Evolutionary conservation across 2,888 invertebrate species (phyloP), one percentile per base, ranked within the genome.

Genomic region (Ormyrus rosae): DNA sequence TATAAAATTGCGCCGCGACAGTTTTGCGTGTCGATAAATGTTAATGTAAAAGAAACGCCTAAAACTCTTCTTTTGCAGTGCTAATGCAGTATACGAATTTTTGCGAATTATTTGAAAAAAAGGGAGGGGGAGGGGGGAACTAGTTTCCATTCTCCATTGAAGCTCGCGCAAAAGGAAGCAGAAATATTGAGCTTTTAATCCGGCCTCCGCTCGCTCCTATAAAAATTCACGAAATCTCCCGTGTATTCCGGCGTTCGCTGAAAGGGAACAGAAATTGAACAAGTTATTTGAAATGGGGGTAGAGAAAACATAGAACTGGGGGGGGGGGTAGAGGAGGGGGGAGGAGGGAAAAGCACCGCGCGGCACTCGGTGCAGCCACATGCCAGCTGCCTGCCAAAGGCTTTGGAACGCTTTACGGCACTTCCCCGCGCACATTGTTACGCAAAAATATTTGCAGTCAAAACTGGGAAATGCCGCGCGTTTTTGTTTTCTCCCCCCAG

Each of bases 331-430:
- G n/a, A n/a, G n/a, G n/a, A n/a, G n/a, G 58, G 6, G 4, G 48
- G 10, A 48, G 19, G 11, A 46, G 13, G 46, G 46, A 63, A 63
- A 63, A 63, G 7, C 46, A 7, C 46, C 11, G 11, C 5, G 63
- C 48, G 7, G 6, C 19, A 69, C 46, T 56, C 50, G 60, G 61
- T 72, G 61, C 51, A 69, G 48, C 69, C 69, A 11, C 48, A 48
- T 69, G 58, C 46, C n/a, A 69, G n/a, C 11, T 34, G n/a, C 11
- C 50, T 13, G 48, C 8, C 56, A 48, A 51, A 6, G 11, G 7
- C 51, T 5, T 1, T 34, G 13, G 7, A 61, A 10, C 53, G 51
- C 34, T 6, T 63, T 70, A 19, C 19, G 58, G 50, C n/a, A 60
- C 48, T 51, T 72, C 51, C 63, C 45, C 50, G 60, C 50, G 60